Conservation (phyloP, 2,888 invertebrate genomes). For the Cacoxenus indagator region DNA sequence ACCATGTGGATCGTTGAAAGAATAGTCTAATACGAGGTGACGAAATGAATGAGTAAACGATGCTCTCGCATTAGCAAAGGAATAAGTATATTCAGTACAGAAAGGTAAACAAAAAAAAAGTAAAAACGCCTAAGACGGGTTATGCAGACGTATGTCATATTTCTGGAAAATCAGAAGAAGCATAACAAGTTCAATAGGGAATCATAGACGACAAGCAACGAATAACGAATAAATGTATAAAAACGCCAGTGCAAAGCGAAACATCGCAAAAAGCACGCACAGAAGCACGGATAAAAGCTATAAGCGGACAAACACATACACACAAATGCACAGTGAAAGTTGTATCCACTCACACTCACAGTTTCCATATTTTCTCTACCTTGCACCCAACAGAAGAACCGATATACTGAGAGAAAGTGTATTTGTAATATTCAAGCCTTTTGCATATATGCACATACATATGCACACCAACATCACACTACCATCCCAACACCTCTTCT, state of each 20-base stretch:
- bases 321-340: constrained; percentile 29
- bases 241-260: no score
- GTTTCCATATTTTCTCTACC: neutral
- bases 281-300: constrained; percentile 34
- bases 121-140: no score
- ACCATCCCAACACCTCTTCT: neutral
- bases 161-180: no score
- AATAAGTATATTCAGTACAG: no score
- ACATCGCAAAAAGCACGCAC: constrained; percentile 36
- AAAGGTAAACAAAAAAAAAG: neutral
- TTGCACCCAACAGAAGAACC: neutral
- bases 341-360: neutral
- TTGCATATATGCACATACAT: constrained; percentile 9
- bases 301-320: neutral
- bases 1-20: neutral
- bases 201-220: neutral
- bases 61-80: no score
- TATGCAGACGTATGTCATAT: no score
- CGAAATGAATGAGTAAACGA: no score
- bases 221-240: no score
- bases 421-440: constrained; percentile 7
- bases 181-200: neutral
- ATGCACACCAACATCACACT: neutral
- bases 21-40: neutral
- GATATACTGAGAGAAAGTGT: neutral